Conservation (phyloP, 2,888 invertebrate species). For the Rosalia funebris region DNA sequence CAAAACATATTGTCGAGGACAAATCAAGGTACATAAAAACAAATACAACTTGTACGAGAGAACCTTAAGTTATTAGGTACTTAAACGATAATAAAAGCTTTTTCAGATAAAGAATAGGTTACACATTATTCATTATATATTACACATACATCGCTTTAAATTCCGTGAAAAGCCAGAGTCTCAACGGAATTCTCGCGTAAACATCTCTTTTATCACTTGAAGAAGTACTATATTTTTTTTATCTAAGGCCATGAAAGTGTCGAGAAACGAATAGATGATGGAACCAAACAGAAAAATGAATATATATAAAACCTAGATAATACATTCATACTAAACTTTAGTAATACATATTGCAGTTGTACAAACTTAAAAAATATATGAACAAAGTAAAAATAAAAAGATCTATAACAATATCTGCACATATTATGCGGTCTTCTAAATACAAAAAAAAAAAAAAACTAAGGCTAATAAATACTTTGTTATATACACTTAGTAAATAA, state of each 20-base stretch:
- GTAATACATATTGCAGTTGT: constrained; percentile 51
- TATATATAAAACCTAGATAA: constrained; percentile 44
- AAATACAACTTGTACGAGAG: constrained; percentile 52
- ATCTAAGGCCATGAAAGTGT: constrained; percentile 27
- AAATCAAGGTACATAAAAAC: constrained; percentile 55
- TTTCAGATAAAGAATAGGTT: constrained; percentile 34
- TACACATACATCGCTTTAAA: constrained; percentile 23
- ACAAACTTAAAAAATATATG: constrained; percentile 47
- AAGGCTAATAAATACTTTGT: constrained; percentile 61
- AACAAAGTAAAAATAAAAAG: constrained; percentile 49
- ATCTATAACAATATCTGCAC: constrained; percentile 51
- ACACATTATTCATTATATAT: constrained; percentile 17
- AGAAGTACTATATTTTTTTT: constrained; percentile 10
- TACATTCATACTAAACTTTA: constrained; percentile 47
- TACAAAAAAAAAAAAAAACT: constrained; percentile 48
- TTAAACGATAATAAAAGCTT: constrained; percentile 42
- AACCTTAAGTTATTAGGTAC: constrained; percentile 47
- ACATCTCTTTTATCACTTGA: constrained; percentile 5
- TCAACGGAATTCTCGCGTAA: constrained; percentile 3
- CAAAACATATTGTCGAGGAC: constrained; percentile 46
- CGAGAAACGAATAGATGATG: constrained; percentile 24
- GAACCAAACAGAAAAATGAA: constrained; percentile 36
- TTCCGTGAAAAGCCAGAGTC: not conserved
- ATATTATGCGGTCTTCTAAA: constrained; percentile 41
- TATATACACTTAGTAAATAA: constrained; percentile 61